These are phyloP conservation scores for Ormia ochracea DNA, from an alignment of 2,888 invertebrate genomes.

Conservation along the genomic window DNA sequence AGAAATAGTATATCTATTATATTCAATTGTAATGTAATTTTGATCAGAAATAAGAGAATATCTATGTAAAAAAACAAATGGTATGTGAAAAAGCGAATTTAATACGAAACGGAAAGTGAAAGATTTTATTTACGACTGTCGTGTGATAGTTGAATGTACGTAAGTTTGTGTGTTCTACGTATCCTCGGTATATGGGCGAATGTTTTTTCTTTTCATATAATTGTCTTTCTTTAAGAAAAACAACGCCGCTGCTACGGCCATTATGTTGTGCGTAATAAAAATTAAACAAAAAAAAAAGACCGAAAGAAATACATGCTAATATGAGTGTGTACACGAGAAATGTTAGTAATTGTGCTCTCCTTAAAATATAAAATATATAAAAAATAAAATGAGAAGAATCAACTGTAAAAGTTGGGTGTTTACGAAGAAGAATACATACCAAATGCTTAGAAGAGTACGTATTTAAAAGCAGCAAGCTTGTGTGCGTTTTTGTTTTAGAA, in stretches of 20 bases:
- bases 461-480: neutral
- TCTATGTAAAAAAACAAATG: conserved; percentile 3
- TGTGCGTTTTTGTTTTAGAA: conserved; percentile 28
- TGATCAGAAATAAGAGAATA: neutral
- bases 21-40: conserved; percentile 8
- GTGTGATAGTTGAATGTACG: conserved; percentile 42
- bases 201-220: neutral
- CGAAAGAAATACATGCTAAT: conserved; percentile 26
- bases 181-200: neutral
- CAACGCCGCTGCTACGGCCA: conserved; percentile 13
- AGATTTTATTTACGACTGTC: conserved; percentile 43
- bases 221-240: conserved; percentile 22
- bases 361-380: conserved; percentile 9
- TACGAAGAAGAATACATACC: conserved; percentile 55
- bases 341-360: conserved; percentile 21
- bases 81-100: neutral
- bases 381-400: conserved; percentile 40
- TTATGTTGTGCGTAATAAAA: conserved; percentile 43
- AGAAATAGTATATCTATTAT: neutral
- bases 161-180: neutral
- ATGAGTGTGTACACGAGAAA: conserved; percentile 16
- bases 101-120: conserved; percentile 56
- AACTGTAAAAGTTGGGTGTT: conserved; percentile 63
- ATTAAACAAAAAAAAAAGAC: neutral
- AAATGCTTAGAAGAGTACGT: conserved; percentile 45